Conservation (phyloP, 1,140 invertebrate species). For the Macrobrachium rosenbergii region DNA sequence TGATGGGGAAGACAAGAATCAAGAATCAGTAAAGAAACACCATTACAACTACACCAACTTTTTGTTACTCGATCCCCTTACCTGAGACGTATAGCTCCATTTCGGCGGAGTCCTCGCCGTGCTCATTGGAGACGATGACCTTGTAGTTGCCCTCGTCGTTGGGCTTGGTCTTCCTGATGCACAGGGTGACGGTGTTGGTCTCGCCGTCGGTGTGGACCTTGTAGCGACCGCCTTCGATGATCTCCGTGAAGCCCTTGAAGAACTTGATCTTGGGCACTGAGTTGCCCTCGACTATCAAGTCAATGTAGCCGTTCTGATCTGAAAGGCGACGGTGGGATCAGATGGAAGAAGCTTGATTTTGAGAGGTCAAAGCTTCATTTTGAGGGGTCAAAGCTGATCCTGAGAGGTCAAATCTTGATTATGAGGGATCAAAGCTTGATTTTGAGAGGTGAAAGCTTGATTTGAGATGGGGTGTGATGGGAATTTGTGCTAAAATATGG, state of each 20-base stretch:
- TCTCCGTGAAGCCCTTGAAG: constrained; percentile 87
- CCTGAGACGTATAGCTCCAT: constrained; percentile 97
- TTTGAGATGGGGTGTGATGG: too few relatives aligned
- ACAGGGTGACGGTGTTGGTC: constrained; percentile 89
- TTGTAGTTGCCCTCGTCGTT: constrained; percentile 98
- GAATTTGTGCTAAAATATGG: too few relatives aligned
- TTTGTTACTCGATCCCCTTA: constrained; percentile 70
- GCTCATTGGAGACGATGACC: constrained; percentile 90
- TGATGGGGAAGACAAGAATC: too few relatives aligned
- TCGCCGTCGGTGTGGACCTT: constrained; percentile 92
- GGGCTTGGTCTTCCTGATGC: constrained; percentile 95
- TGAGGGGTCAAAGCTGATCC: too few relatives aligned
- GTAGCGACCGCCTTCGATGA: constrained; percentile 92
- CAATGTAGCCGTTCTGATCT: constrained; percentile 92
- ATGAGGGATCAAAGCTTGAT: too few relatives aligned
- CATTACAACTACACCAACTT: too few relatives aligned
- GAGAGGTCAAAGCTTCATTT: constrained; percentile 1
- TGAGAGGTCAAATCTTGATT: too few relatives aligned
- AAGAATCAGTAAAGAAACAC: background rate
- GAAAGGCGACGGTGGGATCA: constrained; percentile 61
- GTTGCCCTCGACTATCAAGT: constrained; percentile 89
- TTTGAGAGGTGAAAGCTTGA: too few relatives aligned
- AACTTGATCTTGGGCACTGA: constrained; percentile 95
- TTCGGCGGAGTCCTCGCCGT: constrained; percentile 94
- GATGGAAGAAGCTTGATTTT: background rate